phyloP scores from a whole-genome alignment of 2,888 invertebrate species.

The Pristionchus exspectatus region DNA sequence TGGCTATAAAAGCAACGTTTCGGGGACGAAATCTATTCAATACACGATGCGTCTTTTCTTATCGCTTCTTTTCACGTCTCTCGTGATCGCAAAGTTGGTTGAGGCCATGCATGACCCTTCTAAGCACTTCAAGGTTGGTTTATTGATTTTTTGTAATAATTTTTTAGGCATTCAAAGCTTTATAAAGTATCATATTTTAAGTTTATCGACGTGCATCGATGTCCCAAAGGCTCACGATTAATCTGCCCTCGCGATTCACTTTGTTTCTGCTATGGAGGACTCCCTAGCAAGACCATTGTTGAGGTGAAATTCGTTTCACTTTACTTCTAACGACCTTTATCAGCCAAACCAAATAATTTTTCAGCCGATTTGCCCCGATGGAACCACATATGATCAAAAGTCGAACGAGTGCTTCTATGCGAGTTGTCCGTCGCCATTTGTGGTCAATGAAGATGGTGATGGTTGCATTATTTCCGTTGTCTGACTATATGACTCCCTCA shows the following conservation, averaged over 20 bases:
- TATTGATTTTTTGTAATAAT: background rate
- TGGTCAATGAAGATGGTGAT: background rate
- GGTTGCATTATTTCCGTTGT: background rate
- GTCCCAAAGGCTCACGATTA: background rate
- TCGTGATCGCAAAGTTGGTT: background rate
- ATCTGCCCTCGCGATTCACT: background rate
- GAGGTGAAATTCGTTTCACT: background rate
- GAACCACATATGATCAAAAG: background rate
- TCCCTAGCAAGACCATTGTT: background rate
- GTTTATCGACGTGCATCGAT: background rate
- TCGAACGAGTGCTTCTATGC: constrained; percentile 5
- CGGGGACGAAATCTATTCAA: background rate
- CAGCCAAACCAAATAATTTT: background rate
- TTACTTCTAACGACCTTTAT: too few relatives aligned
- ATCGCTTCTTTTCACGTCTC: constrained; percentile 2
- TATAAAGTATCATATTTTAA: background rate
- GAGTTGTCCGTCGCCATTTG: background rate
- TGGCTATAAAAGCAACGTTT: background rate
- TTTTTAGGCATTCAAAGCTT: background rate
- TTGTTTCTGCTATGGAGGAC: background rate
- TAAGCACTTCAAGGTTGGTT: background rate
- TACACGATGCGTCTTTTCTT: background rate
- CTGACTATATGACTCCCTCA: background rate
- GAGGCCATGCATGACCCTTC: background rate
- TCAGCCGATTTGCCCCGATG: background rate